These are phyloP conservation scores for Eilema griseolum DNA, from an alignment of 2,888 invertebrate species.

Conservation along the genomic window DNA sequence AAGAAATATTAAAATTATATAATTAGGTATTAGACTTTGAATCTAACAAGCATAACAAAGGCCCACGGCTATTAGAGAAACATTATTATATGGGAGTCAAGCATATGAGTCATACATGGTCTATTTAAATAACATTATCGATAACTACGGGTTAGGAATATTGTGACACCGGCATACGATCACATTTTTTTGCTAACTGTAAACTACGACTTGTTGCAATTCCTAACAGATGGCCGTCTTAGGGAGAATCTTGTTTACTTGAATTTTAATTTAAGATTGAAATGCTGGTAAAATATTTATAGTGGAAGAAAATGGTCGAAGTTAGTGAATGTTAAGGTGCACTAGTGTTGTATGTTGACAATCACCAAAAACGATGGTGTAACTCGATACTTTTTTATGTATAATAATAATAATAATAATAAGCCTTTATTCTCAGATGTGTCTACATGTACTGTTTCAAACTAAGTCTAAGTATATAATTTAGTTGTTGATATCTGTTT, in stretches of 20 bases:
- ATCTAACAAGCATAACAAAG: neutral
- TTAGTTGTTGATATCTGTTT: no score
- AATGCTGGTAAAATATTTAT: neutral
- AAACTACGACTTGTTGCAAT: neutral
- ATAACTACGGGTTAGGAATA: neutral
- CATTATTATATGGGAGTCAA: neutral
- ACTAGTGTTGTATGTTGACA: no score
- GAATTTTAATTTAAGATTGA: neutral
- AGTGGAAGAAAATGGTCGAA: no score
- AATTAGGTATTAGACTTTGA: no score
- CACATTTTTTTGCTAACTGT: neutral
- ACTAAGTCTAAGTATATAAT: no score
- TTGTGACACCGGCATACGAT: neutral
- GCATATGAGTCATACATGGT: neutral
- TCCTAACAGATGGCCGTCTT: neutral
- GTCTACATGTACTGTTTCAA: no score
- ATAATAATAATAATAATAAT: no score
- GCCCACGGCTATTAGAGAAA: neutral
- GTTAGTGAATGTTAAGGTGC: no score
- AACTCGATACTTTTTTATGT: no score
- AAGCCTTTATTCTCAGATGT: no score
- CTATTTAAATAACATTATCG: conserved; percentile 4
- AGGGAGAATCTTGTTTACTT: neutral
- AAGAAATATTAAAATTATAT: no score
- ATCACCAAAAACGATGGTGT: no score